Base-by-base conservation (phyloP, 2,797 vertebrate genomes). In the Argyrosomus regius region DNA sequence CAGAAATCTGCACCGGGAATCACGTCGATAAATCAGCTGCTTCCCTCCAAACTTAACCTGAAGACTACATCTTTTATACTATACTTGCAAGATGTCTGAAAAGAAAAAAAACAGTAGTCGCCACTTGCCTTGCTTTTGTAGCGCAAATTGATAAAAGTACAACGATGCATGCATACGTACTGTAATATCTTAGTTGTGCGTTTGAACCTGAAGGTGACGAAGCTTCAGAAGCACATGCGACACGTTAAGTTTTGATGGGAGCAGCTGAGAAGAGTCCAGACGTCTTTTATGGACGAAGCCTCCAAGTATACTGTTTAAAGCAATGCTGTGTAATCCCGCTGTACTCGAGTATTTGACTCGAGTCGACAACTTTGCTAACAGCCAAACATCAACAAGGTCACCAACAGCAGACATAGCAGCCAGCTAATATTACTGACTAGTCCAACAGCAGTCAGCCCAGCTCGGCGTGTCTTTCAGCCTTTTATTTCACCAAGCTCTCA, bases 61-160 rank as follows among this genome's bases (percentile, higher is more conserved):
- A 80, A 82, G 78, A 77, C 59, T 71, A 78, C 65, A 86, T 73
- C 59, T 81, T 69, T 77, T 90, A 90, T 93, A 71, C 41, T 84
- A 52, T 69, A 81, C 78, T 88, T 93, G 86, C 88, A 92, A 93
- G 88, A 93, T 85, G 86, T 93, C 84, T 90, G 76, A 88, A 85
- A 85, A 90, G 69, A 81, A 39, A 39, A 39, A 90, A 69, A 81
- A 52, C 52, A 79, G 53, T 78, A 87, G 89, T 92, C 63, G 88
- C 91, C 90, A 87, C 81, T 88, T 92, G 93, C 92, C 90, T 94
- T 94, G 94, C 91, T 94, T 95, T 95, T 88, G 84, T 93, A 92
- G 85, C 71, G 77, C 75, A 85, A 83, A 73, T 35, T 77, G 72
- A 88, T 78, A 73, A 70, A 87, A 91, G 72, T 84, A 84, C 76